Evolutionary conservation across 1,140 invertebrate species (phyloP), one percentile per base, ranked within the genome.

Genomic region (Mizuhopecten yessoensis): DNA sequence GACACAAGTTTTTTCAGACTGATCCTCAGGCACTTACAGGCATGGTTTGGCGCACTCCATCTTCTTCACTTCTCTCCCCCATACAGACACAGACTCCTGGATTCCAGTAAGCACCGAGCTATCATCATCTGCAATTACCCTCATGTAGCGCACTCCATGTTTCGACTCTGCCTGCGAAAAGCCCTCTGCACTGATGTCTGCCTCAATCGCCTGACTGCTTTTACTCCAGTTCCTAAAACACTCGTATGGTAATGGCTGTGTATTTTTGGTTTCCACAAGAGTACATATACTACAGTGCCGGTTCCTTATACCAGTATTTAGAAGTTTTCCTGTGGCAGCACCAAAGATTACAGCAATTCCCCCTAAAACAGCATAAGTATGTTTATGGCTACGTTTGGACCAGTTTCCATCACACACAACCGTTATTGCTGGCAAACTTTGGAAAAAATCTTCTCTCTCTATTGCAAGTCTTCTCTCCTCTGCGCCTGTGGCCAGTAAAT

Each of bases 121-220:
- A 91, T 97, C 97, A 23, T 96, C 96, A 94, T 97, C 96, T 0
- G 92, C 96, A 90, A 97, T 96, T 0, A 97, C 33, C n/a, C 88
- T 91, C 86, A 88, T 92, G 91, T 96, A 97, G 75, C 96, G 96
- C 11, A 97, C 20, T 11, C 94, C 93, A 93, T 97, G 93, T 91
- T 94, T 94, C 87, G 95, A 91, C 11, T 96, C 36, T 87, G 95
- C 96, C 17, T 88, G 29, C 34, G 93, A 91, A 92, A 97, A 97
- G 34, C 95, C 96, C 92, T 96, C 95, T 0, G 95, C 90, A 42
- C 96, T 94, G 23, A 95, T 95, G 86, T 96, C 94, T n/a, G 95
- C 90, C 92, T 97, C 96, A 97, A 97, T 97, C 11, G 92, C 92
- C 0, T 95, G 95, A 9, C 97, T 96, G 34, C 92, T 92, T 7